Base-by-base conservation (phyloP, 1,140 invertebrate genomes). In the Neodiprion virginianus region DNA sequence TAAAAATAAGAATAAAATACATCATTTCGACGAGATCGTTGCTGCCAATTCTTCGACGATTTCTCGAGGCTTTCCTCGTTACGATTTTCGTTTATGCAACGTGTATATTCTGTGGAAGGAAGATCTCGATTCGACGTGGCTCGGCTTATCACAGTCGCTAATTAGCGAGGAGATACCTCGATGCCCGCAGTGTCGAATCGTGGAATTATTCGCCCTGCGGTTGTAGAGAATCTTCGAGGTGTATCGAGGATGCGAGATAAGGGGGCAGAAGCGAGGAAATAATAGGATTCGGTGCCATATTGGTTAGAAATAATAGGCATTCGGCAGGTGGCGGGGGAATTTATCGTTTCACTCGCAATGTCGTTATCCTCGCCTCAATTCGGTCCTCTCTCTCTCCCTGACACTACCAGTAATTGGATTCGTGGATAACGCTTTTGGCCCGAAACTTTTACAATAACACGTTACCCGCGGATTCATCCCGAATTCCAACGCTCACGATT, bases 331-430 rank as follows among this genome's bases (percentile, higher is more conserved):
- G 53, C 11, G 21, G 12, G 21, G 40, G 67, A 69, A 69, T 69
- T 69, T 69, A 69, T 69, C 67, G 67, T 21, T 69, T 69, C 23
- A 69, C 40, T 69, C 67, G 21, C 67, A 47, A 69, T 69, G 40
- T 69, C 67, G 67, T 69, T 69, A 69, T 69, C 67, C 67, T 69
- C 40, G 67, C 67, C 67, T 69, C 67, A 47, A 69, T 69, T 69
- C 67, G 67, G 40, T 47, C 40, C 14, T 23, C 2, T 7, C 40
- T 69, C 67, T 69, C 61, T 65, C 17, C 67, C 67, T 69, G 67
- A 69, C 67, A 69, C 67, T 69, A 69, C 67, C 67, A 69, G 67
- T 69, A 69, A 69, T 69, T 69, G 67, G 67, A 69, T 69, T 69
- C 67, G 21, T 69, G 67, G 40, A 69, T 69, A 69, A 23, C 67